Evolutionary conservation across 2,797 vertebrate genomes (phyloP).

Genomic region (Emydoidea blandingii): DNA sequence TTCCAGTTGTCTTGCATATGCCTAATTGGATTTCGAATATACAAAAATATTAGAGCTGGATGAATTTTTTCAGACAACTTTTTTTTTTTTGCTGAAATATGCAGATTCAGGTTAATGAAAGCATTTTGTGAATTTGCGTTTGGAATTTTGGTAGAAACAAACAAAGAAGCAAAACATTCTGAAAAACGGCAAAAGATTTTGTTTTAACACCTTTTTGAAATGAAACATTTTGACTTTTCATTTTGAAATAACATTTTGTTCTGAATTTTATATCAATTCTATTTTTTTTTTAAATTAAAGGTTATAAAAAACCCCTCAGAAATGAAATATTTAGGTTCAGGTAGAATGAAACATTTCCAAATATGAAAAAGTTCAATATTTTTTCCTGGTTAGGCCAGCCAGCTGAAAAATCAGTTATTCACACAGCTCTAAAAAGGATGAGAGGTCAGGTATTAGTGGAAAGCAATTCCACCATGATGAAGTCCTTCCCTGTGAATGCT

Average conservation of each 20-base stretch:
- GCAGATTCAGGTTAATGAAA: neutral
- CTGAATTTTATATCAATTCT: neutral
- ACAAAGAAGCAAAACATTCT: neutral
- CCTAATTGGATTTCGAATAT: no score
- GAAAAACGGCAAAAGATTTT: neutral
- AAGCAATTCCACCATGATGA: neutral
- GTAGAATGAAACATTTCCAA: neutral
- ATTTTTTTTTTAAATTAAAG: neutral
- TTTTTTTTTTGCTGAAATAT: neutral
- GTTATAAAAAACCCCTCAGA: neutral
- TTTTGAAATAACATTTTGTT: neutral
- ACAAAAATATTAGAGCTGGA: neutral
- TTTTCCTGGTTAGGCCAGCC: neutral
- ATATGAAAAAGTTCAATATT: neutral
- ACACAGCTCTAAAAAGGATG: neutral
- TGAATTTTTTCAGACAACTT: neutral
- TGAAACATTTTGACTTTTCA: neutral
- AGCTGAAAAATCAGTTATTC: neutral
- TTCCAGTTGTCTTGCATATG: no score
- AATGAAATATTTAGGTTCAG: neutral
- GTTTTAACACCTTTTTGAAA: neutral
- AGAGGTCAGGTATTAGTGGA: neutral
- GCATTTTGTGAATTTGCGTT: neutral
- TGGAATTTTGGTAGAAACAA: neutral
- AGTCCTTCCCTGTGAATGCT: neutral